Evolutionary conservation across 1,140 invertebrate species (phyloP), one percentile per base, ranked within the genome.

Genomic region (Gonatopus flavifemur): DNA sequence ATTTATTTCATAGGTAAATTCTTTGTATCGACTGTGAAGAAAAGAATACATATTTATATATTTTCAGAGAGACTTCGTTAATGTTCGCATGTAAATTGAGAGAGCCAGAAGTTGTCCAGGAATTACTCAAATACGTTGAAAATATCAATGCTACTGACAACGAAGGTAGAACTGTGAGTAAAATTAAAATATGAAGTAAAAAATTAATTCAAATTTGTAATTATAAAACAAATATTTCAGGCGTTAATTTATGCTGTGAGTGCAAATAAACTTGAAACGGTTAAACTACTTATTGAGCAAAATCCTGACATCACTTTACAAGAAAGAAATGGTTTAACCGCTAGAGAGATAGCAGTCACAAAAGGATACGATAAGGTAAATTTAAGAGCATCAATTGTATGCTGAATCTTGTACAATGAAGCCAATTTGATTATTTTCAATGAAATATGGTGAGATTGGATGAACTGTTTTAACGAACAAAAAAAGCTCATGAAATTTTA

Each of bases 121-220:
- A 81, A 44, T 48, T 85, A 9, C 37, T 83, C 13, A 70, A 78
- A 36, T 49, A 70, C 25, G 52, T 72, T 22, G 67, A 76, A 24
- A 73, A 82, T 65, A 70, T 84, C 42, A 75, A 84, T 69, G 74
- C 76, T 52, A 69, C 63, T 39, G 82, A 84, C 61, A 66, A 59
- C 28, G 76, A 80, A 42, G 76, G 78, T 9, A 78, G 76, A 75
- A 81, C 82, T 44, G 83, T 83, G 70, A 64, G 47, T 59, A 49
- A 21, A 43, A 33, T 24, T 12, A 28, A 22, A 9, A 19, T 19
- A 33, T 20, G 12, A 44, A 47, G 20, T 44, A 37, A 28, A 1
- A 25, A 52, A 31, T 4, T 25, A 31, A 21, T 45, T 19, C 8
- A 19, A 37, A 33, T 37, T 21, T 51, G 12, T 44, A 31, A 28